Conservation (phyloP, 2,797 vertebrate species). For the Tenualosa ilisha region DNA sequence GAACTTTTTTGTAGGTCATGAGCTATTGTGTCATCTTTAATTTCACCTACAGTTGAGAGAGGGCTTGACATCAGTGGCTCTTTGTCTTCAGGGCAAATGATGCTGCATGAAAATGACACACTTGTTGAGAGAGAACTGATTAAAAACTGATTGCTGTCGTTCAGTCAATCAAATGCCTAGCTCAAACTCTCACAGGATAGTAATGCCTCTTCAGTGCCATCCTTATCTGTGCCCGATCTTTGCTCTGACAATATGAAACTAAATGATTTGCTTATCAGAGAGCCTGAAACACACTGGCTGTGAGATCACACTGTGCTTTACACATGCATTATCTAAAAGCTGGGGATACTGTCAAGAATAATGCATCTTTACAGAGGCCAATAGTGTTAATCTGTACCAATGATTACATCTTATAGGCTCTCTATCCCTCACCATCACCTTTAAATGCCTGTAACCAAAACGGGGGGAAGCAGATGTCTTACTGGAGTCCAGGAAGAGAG, state of each 20-base stretch:
- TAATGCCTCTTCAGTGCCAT: neutral
- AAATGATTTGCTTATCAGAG: neutral
- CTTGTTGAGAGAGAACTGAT: slow-evolving; percentile 18
- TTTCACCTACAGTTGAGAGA: slow-evolving; percentile 17
- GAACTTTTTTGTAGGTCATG: slow-evolving; percentile 17
- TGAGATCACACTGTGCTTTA: neutral
- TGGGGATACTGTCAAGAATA: neutral
- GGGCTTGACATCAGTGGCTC: slow-evolving; percentile 21
- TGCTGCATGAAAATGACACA: slow-evolving; percentile 7
- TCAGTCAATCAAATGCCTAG: slow-evolving; percentile 16
- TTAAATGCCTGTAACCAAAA: neutral
- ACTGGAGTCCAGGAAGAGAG: neutral
- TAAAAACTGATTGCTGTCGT: slow-evolving; percentile 22
- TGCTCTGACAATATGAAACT: neutral
- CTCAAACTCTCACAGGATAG: slow-evolving; percentile 17
- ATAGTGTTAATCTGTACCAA: slow-evolving; percentile 1
- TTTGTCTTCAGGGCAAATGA: slow-evolving; percentile 5
- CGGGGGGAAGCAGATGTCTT: neutral
- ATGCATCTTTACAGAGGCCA: neutral
- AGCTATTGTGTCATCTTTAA: slow-evolving; percentile 9
- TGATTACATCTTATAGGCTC: neutral
- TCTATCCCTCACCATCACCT: neutral
- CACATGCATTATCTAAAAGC: slow-evolving; percentile 2
- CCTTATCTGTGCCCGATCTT: neutral
- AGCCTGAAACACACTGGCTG: neutral